A percentile compares a stretch with the other conserved stretches of the same genome.
phyloP scores from a whole-genome alignment of 2,888 invertebrate genomes.

The Ophonus ardosiacus region DNA sequence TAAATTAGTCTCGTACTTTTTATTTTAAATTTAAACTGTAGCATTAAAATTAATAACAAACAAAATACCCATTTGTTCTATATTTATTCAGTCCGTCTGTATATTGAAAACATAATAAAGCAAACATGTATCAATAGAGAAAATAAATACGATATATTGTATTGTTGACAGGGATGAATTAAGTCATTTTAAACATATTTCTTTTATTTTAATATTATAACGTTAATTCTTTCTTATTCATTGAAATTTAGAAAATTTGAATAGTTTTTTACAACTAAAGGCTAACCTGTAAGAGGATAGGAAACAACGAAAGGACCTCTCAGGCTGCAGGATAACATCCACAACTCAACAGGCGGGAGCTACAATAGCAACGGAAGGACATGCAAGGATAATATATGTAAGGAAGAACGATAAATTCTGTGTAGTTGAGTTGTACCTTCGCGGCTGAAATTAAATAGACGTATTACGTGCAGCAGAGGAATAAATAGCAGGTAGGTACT shows the following conservation, averaged over 20 bases:
- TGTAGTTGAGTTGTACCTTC: conserved; percentile 46
- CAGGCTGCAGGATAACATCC: conserved; percentile 51
- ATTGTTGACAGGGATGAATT: no score
- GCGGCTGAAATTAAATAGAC: conserved; percentile 55
- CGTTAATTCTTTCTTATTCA: background rate
- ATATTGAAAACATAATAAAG: no score
- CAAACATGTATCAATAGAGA: no score
- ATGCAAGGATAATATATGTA: conserved; percentile 63
- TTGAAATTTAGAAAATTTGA: background rate
- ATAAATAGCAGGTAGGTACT: conserved; percentile 38
- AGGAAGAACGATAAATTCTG: conserved; percentile 60
- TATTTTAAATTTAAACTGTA: no score
- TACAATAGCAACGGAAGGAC: conserved; percentile 62
- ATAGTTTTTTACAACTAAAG: background rate
- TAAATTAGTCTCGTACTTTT: no score
- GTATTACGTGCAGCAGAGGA: conserved; percentile 45
- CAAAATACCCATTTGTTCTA: no score
- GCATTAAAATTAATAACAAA: no score
- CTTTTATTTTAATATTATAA: no score
- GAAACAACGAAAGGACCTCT: conserved; percentile 56
- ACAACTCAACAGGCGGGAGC: conserved; percentile 63
- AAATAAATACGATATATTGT: no score
- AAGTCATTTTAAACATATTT: no score
- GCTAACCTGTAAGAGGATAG: conserved; percentile 1
- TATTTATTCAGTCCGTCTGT: no score